Evolutionary conservation across 2,888 invertebrate genomes (phyloP), one percentile per base, ranked within the genome.

Genomic region (Kuschelorhynchus macadamiae): DNA sequence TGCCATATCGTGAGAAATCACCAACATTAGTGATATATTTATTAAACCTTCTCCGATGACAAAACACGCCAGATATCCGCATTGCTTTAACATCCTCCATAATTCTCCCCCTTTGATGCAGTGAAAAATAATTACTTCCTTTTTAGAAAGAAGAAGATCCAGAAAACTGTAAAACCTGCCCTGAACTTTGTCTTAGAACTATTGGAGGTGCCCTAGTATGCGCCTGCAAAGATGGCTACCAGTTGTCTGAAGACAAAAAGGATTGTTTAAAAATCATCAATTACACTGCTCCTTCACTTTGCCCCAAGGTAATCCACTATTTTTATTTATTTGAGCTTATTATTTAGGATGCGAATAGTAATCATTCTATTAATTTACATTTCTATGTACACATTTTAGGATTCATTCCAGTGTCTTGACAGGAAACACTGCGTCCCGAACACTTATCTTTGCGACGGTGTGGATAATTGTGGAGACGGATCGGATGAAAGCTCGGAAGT

Each of bases 361-460:
- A n/a, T n/a, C n/a, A n/a, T n/a, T n/a, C n/a, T n/a, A n/a, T n/a
- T n/a, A n/a, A n/a, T n/a, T n/a, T n/a, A n/a, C n/a, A n/a, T n/a
- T n/a, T n/a, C n/a, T n/a, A n/a, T n/a, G n/a, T n/a, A n/a, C n/a
- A n/a, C 9, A 8, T 36, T 36, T 36, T 11, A 67, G 2, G 77
- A 78, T 33, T 71, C 74, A 7, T 85, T 84, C 72, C 79, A 82
- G 65, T 85, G 85, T 66, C 71, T 72, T 7, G 73, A 77, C 0
- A 74, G 74, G 5, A 74, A 72, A 36, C 74, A 72, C 30, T 96
- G 96, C 81, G 88, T 96, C 67, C 89, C 90, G 60, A 84, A 85
- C 57, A 86, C 87, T 75, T 90, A 88, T 80, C 81, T 91, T 60
- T 95, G 95, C 81, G 92, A 95, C 84, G 92, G 91, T 0, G 88